phyloP scores from a whole-genome alignment of 2,113 vertebrate species.

The Tragelaphus scriptus region DNA sequence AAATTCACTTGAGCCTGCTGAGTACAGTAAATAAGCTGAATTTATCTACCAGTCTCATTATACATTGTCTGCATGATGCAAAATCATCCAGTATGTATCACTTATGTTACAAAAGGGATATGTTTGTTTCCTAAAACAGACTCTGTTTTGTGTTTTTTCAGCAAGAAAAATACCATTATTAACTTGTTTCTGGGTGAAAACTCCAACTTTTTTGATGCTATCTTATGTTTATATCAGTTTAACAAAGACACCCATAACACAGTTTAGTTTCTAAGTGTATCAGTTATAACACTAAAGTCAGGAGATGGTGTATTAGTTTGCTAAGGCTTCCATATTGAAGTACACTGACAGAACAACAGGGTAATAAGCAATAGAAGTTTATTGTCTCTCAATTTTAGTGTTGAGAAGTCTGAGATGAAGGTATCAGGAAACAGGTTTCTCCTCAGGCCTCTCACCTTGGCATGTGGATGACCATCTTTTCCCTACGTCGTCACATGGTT shows the following conservation, averaged over 20 bases:
- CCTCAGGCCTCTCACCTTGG: background rate
- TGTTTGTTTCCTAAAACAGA: background rate
- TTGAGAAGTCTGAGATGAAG: background rate
- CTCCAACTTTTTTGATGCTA: slow-evolving; percentile 44
- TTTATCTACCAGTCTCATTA: slow-evolving; percentile 52
- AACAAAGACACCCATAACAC: background rate
- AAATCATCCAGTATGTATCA: background rate
- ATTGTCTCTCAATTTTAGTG: background rate
- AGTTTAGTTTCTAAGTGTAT: background rate
- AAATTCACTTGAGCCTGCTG: background rate
- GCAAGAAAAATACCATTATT: slow-evolving; percentile 50
- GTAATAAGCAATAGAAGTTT: background rate
- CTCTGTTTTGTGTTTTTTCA: slow-evolving; percentile 51
- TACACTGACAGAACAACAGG: background rate
- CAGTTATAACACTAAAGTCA: background rate
- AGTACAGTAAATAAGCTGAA: background rate
- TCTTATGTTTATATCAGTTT: background rate
- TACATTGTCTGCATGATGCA: slow-evolving; percentile 43
- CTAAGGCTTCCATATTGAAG: background rate
- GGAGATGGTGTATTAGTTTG: background rate
- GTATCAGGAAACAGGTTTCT: background rate
- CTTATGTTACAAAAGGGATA: background rate
- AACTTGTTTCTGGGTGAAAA: slow-evolving; percentile 37
- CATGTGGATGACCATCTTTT: background rate
- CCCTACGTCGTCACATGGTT: background rate